Percentiles rank a stretch among this genome's conserved stretches.
These are phyloP conservation scores for Sarcophaga subvicina DNA, from an alignment of 2,888 invertebrate species.

Conservation along the genomic window DNA sequence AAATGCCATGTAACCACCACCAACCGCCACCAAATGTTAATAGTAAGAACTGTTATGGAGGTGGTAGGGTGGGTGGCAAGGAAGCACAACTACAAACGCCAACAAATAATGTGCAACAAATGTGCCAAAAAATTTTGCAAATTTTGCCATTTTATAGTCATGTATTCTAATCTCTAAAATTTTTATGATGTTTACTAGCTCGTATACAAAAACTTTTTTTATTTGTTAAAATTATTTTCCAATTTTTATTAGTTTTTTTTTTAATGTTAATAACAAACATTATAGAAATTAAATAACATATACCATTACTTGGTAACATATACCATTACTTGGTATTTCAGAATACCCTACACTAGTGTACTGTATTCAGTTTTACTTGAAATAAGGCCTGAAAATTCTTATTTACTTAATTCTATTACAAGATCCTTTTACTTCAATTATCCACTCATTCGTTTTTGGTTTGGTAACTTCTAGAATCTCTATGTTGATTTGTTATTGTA, in stretches of 20 bases:
- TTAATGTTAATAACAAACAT: no score
- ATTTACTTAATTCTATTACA: no score
- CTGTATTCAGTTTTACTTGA: no score
- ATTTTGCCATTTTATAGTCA: constrained; percentile 40
- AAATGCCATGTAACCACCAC: constrained; percentile 26
- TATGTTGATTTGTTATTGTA: no score
- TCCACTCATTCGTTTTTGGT: no score
- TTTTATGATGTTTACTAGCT: constrained; percentile 35
- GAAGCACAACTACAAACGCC: constrained; percentile 1
- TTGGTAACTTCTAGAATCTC: no score
- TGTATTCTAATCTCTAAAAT: constrained; percentile 24
- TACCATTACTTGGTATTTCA: no score
- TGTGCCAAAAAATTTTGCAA: constrained; percentile 52
- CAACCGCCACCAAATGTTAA: constrained; percentile 1
- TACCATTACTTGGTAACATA: no score
- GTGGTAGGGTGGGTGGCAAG: background rate
- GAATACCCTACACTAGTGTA: no score
- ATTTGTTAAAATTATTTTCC: background rate
- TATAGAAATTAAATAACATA: no score
- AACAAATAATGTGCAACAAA: constrained; percentile 47
- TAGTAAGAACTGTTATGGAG: background rate
- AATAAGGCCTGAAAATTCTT: no score
- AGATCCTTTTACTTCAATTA: no score
- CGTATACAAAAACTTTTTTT: background rate
- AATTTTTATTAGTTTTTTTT: background rate